A percentile compares a stretch with the other conserved stretches of the same genome.
phyloP scores from a whole-genome alignment of 2,888 invertebrate species.

The Marronus borbonicus region DNA sequence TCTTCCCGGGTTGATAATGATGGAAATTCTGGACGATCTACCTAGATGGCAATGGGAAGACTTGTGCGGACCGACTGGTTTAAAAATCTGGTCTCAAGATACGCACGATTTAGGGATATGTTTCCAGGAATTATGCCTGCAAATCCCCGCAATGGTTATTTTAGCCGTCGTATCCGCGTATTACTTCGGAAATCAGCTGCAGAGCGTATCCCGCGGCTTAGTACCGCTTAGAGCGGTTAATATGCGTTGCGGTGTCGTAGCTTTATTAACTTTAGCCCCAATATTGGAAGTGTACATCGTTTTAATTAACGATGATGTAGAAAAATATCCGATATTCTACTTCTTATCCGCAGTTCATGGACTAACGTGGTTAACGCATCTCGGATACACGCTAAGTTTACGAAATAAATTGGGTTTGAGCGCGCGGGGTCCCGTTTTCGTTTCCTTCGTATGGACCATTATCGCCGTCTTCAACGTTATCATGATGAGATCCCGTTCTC shows the following conservation, averaged over 20 bases:
- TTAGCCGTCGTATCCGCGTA: conserved; percentile 87
- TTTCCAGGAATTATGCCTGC: conserved; percentile 87
- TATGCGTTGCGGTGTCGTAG: conserved; percentile 76
- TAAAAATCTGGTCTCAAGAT: conserved; percentile 79
- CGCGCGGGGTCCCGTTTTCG: conserved; percentile 81
- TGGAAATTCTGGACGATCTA: conserved; percentile 2
- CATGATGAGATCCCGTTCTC: conserved; percentile 78
- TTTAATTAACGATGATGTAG: conserved; percentile 71
- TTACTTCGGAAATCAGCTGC: conserved; percentile 81
- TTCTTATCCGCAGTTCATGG: conserved; percentile 81
- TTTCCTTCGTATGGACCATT: conserved; percentile 80
- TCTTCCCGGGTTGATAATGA: conserved; percentile 13
- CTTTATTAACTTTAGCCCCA: conserved; percentile 79
- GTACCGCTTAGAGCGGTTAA: conserved; percentile 78
- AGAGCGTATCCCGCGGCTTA: conserved; percentile 77
- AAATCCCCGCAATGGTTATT: conserved; percentile 82
- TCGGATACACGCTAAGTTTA: conserved; percentile 81
- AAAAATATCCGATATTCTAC: conserved; percentile 79
- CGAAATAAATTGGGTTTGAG: conserved; percentile 77
- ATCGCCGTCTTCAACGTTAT: conserved; percentile 79
- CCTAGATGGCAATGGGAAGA: conserved; percentile 75
- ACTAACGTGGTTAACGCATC: conserved; percentile 87
- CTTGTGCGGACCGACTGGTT: conserved; percentile 82
- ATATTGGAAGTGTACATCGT: conserved; percentile 79
- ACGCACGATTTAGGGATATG: conserved; percentile 86